Base-by-base conservation (phyloP, 1,140 invertebrate genomes). In the Hylaeus volcanicus region DNA sequence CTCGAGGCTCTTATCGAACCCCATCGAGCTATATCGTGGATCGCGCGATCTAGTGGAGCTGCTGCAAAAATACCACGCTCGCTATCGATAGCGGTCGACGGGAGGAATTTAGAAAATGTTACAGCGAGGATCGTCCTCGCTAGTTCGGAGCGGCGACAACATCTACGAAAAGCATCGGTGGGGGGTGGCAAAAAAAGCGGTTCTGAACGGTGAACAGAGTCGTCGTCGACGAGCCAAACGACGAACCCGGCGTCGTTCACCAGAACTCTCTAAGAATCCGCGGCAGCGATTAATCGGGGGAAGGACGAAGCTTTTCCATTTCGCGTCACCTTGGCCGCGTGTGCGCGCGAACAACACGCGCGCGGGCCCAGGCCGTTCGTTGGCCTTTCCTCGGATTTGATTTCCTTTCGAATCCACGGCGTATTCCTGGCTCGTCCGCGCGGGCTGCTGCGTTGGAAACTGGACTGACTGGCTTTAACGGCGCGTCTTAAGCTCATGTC, bases 391-490 rank as follows among this genome's bases (percentile, higher is more conserved):
- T 85, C 85, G 86, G 86, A 88, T 88, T 88, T 88, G 85, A 88
- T 88, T 88, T 88, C 86, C 86, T 87, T 82, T 88, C 85, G 83
- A 88, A 88, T 88, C 82, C 65, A 66, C 79, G 72, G 65, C 72
- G 81, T 83, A 83, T 87, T 73, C 84, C 81, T 56, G 69, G 65
- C 85, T 87, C 85, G 86, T 87, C 74, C 74, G 78, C 61, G 85
- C 86, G 78, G 73, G 68, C 80, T 75, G 83, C 84, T 64, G 61
- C 80, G 76, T 86, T 81, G 81, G 85, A 88, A 89, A 89, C 89
- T 89, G 88, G 89, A 89, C 87, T 89, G 87, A 89, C 89, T 89
- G 88, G 89, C 86, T 89, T 89, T 86, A 89, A 88, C 85, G 86
- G 86, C 84, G 74, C 71, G 86, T 84, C 81, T 84, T 74, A 63